Base-by-base conservation (phyloP, 2,113 vertebrate genomes). In the Nothoprocta pentlandii region DNA sequence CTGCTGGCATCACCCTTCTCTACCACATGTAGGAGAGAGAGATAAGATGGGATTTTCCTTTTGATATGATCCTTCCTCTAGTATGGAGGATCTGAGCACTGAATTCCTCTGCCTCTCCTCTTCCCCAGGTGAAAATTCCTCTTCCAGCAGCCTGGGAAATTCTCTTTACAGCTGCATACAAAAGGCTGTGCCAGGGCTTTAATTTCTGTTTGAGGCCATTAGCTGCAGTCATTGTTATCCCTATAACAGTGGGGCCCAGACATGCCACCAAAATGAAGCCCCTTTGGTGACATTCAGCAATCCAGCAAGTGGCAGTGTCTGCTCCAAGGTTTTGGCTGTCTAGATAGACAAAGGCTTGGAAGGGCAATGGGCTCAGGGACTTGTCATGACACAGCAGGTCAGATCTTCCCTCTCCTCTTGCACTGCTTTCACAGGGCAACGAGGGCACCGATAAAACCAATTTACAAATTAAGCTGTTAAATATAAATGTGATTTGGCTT, bases 401-500 rank as follows among this genome's bases (percentile, higher is more conserved):
- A 53, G 80, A 59, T 91, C 88, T 94, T 30, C 76, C 68, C 54
- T 83, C 64, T 10, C 0, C 49, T 83, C 64, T 9, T 0, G 3
- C 12, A 23, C 90, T 76, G 89, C 89, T 92, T 94, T 61, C 77
- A 22, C 3, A 3, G 94, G 90, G 92, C 92, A 94, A 16, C 77
- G 61, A 63, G 95, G 92, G 95, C 92, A 95, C 61, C 0, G 4
- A 88, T 90, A 93, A 94, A 96, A 95, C 68, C 83, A 95, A 90
- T 96, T 93, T 80, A 93, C 77, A 95, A 95, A 96, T 94, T 77
- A 94, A 92, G 90, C 95, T 94, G 87, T 94, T 95, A 96, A 96
- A 96, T 90, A 93, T 44, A 96, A 95, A 92, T 95, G 85, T 71
- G 73, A 95, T 95, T 95, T 96, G 79, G 76, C 92, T 95, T 94